These are phyloP conservation scores for Diaphora mendica DNA, from an alignment of 2,888 invertebrate species.

Conservation along the genomic window DNA sequence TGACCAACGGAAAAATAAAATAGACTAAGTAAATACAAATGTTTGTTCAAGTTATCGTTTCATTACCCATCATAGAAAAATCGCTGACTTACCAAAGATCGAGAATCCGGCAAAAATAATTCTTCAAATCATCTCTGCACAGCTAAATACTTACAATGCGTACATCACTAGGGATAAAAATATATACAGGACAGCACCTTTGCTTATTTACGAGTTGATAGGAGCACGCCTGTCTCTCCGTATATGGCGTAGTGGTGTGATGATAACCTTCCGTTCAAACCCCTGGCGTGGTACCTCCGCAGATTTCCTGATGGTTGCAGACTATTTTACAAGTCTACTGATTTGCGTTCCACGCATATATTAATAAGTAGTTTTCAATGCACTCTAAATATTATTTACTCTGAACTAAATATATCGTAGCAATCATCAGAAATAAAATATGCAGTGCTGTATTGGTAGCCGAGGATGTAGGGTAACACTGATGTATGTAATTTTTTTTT, in stretches of 20 bases:
- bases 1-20: not conserved
- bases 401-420: not conserved
- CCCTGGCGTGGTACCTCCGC: not conserved
- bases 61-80: not conserved
- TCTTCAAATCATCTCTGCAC: not conserved
- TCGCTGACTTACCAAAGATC: not conserved
- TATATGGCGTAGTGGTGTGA: slow-evolving; percentile 22
- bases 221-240: not conserved
- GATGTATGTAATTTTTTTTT: not conserved
- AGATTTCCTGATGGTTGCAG: slow-evolving; percentile 8
- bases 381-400: not conserved
- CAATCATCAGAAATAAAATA: not conserved
- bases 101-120: not conserved
- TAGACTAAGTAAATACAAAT: not conserved
- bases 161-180: slow-evolving; percentile 6
- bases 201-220: slow-evolving; percentile 11
- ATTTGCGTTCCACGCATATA: not conserved
- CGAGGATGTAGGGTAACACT: not conserved
- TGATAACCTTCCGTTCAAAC: slow-evolving; percentile 16
- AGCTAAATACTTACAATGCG: not conserved
- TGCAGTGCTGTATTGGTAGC: not conserved
- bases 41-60: no score
- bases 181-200: slow-evolving; percentile 14
- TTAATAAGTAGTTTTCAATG: not conserved
- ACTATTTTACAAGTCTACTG: slow-evolving; percentile 3